Evolutionary conservation across 2,113 vertebrate species (phyloP), one percentile per base, ranked within the genome.

Genomic region (Otocyon megalotis): DNA sequence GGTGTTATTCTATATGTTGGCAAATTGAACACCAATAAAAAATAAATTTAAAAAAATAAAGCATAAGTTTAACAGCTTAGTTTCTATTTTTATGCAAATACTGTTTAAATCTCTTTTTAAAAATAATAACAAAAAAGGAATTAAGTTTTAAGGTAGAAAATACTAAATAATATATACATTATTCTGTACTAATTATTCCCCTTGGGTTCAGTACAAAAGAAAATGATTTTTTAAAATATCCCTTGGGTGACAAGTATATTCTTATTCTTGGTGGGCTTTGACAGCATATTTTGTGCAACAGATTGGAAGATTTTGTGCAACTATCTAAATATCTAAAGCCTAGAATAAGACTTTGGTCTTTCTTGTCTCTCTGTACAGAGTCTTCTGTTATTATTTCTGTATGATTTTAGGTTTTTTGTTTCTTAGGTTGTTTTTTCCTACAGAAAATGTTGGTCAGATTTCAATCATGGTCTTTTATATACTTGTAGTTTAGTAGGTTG

Each of bases 221-320:
- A 98, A 88, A 50, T 67, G 0, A 72, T 97, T 98, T 98, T 98
- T 98, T 58, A 96, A 85, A 77, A n/a, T 97, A 83, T 95, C 53
- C 63, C 74, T 93, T 60, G 22, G 9, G 30, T 97, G 91, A 96
- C 88, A 97, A 97, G 50, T 92, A 30, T 60, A 94, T 0, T 97
- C 58, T 97, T 98, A 96, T 93, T 98, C 62, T 93, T 97, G 84
- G 84, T 97, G 96, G 24, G 7, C 53, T 97, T 90, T 96, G 90
- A 85, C 62, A 98, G 50, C 71, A 90, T 17, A 1, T 92, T 62
- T 89, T 97, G 43, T 96, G 56, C 74, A 90, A 26, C 97, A n/a
- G 30, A 88, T 98, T 98, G 98, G 94, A 97, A 96, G 91, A 24
- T 50, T 95, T 0, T 96, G 0, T 92, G 16, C 93, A 79, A 71